phyloP scores from a whole-genome alignment of 2,113 vertebrate genomes.

The Piprites chloris region DNA sequence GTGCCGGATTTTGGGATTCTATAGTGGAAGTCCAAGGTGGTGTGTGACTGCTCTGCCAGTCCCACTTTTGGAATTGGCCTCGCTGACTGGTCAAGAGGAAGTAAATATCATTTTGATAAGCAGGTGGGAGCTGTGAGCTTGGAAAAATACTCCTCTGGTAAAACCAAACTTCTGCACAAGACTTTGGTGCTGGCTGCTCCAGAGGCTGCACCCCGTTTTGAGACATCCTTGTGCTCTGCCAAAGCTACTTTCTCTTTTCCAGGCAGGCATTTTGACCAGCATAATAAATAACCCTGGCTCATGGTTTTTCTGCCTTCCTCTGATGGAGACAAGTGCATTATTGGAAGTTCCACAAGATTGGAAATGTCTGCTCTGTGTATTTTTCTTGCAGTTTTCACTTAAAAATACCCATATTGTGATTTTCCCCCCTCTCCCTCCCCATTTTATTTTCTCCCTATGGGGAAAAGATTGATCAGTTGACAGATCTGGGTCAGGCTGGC shows the following conservation, averaged over 20 bases:
- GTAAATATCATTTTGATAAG: neutral
- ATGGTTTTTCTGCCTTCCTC: fast-evolving
- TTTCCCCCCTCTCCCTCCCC: neutral
- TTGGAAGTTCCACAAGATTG: neutral
- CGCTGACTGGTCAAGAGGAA: fast-evolving
- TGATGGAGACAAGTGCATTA: neutral
- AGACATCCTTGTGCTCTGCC: neutral
- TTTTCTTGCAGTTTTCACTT: neutral
- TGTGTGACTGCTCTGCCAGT: neutral
- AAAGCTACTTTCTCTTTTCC: neutral
- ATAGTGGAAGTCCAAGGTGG: neutral
- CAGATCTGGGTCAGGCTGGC: constrained; percentile 21
- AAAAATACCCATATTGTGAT: neutral
- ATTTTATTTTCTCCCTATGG: neutral
- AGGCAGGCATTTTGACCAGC: fast-evolving
- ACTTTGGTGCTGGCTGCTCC: neutral
- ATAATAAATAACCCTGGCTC: neutral
- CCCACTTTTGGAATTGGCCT: neutral
- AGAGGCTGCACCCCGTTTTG: neutral
- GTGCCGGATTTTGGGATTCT: neutral
- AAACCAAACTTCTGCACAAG: neutral
- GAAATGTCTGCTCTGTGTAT: neutral
- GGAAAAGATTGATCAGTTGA: neutral
- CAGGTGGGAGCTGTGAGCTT: neutral
- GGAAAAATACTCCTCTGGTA: neutral